Evolutionary conservation across 2,797 vertebrate species (phyloP), one percentile per base, ranked within the genome.

Genomic region (Myotis daubentonii): DNA sequence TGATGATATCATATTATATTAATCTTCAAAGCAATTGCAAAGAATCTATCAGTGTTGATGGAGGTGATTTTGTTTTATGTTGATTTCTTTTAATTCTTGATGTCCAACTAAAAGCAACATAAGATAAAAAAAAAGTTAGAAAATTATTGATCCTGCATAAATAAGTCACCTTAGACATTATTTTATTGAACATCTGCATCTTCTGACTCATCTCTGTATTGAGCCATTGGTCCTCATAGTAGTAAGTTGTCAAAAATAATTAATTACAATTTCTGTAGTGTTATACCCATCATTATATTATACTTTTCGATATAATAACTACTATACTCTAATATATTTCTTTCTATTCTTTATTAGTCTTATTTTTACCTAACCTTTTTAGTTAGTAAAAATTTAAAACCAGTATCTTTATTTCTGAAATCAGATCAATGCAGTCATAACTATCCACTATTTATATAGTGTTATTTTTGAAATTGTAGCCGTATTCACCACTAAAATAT

Each of bases 361-460:
- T 90, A 87, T 62, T 93, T 92, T 94, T 79, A 91, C 44, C 28
- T 66, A 60, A 83, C 1, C 19, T 91, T 93, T 80, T 83, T 51
- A 89, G 83, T 84, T 65, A 76, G 10, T 65, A 49, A 93, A 89
- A 78, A 83, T 85, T 57, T 93, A 38, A 95, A 79, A 53, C 9
- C 11, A 70, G 3, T 33, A 66, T 78, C 16, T 92, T 57, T 87
- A 76, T 71, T 92, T 90, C 74, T 81, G 57, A 94, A 90, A 90
- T 68, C 47, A 76, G n/a, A 78, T 85, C 66, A 83, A 30, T 41
- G 30, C 2, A 51, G 17, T 90, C 41, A 87, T 82, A 83, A 74
- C 74, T 80, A 76, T 7, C 20, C 22, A 86, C 71, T 30, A 8
- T 87, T 90, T 81, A 30, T 33, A 55, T 80, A 62, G 41, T 53